Evolutionary conservation across 2,113 vertebrate species (phyloP).

Genomic region (Paralichthys olivaceus): DNA sequence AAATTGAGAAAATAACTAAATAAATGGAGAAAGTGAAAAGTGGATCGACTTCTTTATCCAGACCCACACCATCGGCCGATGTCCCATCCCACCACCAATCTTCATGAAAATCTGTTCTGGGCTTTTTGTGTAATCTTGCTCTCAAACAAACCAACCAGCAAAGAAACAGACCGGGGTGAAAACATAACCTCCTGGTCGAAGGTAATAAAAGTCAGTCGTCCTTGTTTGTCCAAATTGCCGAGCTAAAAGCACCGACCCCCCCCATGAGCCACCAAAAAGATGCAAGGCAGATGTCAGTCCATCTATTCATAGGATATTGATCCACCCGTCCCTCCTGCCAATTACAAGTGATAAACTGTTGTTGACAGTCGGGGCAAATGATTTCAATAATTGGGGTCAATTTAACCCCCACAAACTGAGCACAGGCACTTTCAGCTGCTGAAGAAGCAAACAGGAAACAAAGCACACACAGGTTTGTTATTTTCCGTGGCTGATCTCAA

Average conservation of each 20-base stretch:
- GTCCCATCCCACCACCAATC: too few relatives aligned
- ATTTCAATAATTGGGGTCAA: slow-evolving; percentile 53
- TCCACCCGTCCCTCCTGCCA: slow-evolving; percentile 54
- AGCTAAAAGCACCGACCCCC: slow-evolving; percentile 26
- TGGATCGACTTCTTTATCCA: too few relatives aligned
- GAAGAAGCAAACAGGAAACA: slow-evolving; percentile 6
- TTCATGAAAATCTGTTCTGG: too few relatives aligned
- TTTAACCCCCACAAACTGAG: slow-evolving; percentile 14
- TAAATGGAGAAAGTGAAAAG: too few relatives aligned
- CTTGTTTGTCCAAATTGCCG: too few relatives aligned
- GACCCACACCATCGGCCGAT: too few relatives aligned
- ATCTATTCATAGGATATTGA: slow-evolving; percentile 71
- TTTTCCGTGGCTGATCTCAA: slow-evolving; percentile 6
- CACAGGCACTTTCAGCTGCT: slow-evolving; percentile 3
- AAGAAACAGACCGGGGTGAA: too few relatives aligned
- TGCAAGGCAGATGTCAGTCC: slow-evolving; percentile 59
- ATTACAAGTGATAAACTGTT: slow-evolving; percentile 69
- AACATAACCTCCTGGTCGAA: too few relatives aligned
- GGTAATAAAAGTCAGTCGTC: slow-evolving; percentile 31
- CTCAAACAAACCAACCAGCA: too few relatives aligned
- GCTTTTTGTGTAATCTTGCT: too few relatives aligned
- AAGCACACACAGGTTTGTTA: neutral
- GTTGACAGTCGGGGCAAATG: slow-evolving; percentile 45
- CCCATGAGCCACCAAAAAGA: slow-evolving; percentile 40
- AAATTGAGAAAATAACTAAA: too few relatives aligned